Percentiles rank a stretch among this genome's conserved stretches.
These are phyloP conservation scores for Eugnorisma glareosa DNA, from an alignment of 2,888 invertebrate species.

Conservation along the genomic window DNA sequence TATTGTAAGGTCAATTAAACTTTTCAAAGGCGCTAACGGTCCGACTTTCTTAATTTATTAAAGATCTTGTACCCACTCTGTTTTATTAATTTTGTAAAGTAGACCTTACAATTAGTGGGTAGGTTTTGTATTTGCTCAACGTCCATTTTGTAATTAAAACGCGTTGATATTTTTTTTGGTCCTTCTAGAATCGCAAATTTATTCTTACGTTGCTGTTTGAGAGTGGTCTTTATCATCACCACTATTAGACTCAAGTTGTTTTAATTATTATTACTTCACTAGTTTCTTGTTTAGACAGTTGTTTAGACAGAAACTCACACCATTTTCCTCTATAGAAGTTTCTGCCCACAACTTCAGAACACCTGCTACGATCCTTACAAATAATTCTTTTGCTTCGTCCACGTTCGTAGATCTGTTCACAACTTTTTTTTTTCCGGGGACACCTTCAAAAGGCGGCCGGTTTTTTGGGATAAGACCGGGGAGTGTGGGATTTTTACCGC, in stretches of 20 bases:
- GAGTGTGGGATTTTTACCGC: no score
- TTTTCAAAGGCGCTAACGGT: constrained; percentile 76
- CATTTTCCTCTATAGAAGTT: background rate
- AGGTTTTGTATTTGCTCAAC: constrained; percentile 13
- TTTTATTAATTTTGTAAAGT: constrained; percentile 34
- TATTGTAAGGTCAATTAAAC: constrained; percentile 83
- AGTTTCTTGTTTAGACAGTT: background rate
- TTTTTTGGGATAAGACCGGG: no score
- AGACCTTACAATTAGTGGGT: constrained; percentile 8
- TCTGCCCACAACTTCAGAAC: background rate
- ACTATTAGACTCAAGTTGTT: background rate
- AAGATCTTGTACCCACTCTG: constrained; percentile 42
- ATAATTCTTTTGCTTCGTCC: background rate
- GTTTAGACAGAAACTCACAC: background rate
- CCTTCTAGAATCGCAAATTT: background rate
- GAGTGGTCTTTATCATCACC: background rate
- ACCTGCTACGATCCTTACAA: background rate
- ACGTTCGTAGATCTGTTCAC: background rate
- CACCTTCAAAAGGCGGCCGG: no score
- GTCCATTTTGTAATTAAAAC: constrained; percentile 18
- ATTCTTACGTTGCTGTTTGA: background rate
- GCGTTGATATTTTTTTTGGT: background rate
- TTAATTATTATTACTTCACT: no score
- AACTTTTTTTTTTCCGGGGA: no score
- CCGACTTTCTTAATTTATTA: constrained; percentile 66